Percentiles rank a stretch among this genome's conserved stretches.
These are phyloP conservation scores for Sylvia atricapilla DNA, from an alignment of 2,113 vertebrate genomes.

Conservation along the genomic window DNA sequence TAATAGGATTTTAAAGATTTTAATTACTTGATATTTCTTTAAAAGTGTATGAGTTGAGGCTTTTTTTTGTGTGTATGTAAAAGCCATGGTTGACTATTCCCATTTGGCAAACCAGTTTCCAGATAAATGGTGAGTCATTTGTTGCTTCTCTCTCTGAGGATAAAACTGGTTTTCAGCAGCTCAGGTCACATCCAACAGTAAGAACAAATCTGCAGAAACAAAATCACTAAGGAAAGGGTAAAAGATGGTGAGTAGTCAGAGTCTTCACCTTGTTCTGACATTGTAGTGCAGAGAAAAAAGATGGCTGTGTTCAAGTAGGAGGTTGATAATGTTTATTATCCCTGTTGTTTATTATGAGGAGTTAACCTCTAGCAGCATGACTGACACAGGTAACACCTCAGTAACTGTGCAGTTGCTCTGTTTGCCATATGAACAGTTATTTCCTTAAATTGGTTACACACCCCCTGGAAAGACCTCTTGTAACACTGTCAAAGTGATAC, in stretches of 20 bases:
- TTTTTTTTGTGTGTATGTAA: not conserved
- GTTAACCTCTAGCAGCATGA: not conserved
- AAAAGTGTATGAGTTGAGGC: not conserved
- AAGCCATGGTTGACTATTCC: not conserved
- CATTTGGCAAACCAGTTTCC: not conserved
- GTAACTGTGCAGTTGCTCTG: not conserved
- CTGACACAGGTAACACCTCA: not conserved
- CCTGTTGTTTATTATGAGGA: not conserved
- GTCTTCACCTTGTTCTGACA: not conserved
- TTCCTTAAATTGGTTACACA: not conserved
- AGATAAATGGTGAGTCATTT: not conserved
- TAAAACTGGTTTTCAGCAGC: not conserved
- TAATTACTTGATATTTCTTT: not conserved
- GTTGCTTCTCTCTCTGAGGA: not conserved
- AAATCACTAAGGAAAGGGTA: not conserved
- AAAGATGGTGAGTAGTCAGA: not conserved
- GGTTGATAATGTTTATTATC: slow-evolving; percentile 13
- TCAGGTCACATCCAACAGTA: not conserved
- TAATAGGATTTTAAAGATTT: not conserved
- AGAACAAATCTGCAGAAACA: not conserved
- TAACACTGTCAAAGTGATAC: not conserved
- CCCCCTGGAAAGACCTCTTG: not conserved
- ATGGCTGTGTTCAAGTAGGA: not conserved
- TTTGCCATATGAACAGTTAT: not conserved
- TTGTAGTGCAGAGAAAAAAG: not conserved